Evolutionary conservation across 2,888 invertebrate genomes (phyloP), one percentile per base, ranked within the genome.

Genomic region (Eupithecia abbreviata): DNA sequence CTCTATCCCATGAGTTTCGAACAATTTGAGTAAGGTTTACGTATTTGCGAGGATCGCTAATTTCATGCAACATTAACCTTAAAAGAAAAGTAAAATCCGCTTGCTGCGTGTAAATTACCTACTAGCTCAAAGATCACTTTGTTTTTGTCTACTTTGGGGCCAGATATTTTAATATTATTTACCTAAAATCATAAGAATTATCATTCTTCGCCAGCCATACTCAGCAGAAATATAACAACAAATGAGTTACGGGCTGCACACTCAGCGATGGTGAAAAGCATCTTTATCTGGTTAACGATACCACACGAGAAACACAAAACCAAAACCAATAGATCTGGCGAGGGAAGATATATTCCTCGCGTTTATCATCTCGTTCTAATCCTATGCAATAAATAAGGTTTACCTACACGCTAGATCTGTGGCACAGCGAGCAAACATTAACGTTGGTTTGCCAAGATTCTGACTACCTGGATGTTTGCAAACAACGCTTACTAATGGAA

Each of bases 1-100:
- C 79, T 75, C 76, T 81, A 81, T 80, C 82, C 80, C 69, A 72
- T 43, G 73, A 78, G 76, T 69, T 76, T 66, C 42, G 71, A 49
- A 65, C 15, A 58, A 62, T 18, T 75, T 71, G 69, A 78, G 71
- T 68, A 77, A 72, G 43, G 51, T 42, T 71, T 42, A 70, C 68
- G 71, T 75, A 72, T 78, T 78, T 75, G 51, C 69, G 66, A 76
- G 71, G 47, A 80, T 80, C 45, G 76, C 72, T 76, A 77, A 79
- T 77, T 79, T 77, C 55, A 62, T 76, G 73, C 67, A 65, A 72
- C 74, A 75, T 80, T 75, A 70, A 69, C 73, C 67, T 72, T 55
- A 13, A 69, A n/a, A 68, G 41, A 72, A 74, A 62, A 51, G 30
- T 73, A 67, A 77, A 75, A 75, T 58, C 73, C 67, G 71, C 67